These are phyloP conservation scores for Iselma pallidipennis DNA, from an alignment of 2,888 invertebrate genomes.

Conservation along the genomic window DNA sequence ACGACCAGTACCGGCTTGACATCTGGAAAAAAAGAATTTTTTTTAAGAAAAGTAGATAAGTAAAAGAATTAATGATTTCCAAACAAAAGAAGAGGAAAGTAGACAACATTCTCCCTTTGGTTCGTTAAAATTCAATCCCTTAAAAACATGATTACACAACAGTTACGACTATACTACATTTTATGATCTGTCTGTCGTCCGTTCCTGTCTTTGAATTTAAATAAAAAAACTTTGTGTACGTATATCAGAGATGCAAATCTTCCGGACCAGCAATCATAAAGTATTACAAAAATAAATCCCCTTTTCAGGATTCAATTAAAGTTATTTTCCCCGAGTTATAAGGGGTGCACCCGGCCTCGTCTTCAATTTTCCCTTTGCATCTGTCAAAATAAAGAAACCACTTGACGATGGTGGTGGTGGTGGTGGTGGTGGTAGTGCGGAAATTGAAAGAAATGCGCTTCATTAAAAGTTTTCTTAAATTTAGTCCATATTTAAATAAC, in stretches of 20 bases:
- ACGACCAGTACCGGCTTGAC: conserved; percentile 97
- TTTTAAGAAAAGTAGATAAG: too few species aligned
- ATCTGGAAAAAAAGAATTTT: conserved; percentile 71
- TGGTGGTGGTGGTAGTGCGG: not conserved
- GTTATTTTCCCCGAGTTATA: conserved; percentile 35
- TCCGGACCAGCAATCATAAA: conserved; percentile 53
- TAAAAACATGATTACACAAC: not conserved
- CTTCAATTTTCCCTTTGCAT: conserved; percentile 18
- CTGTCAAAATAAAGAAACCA: conserved; percentile 11
- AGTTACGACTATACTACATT: not conserved
- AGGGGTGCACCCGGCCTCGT: conserved; percentile 9
- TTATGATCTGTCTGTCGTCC: not conserved
- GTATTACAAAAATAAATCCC: conserved; percentile 53
- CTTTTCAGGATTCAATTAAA: conserved; percentile 50
- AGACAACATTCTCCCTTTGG: not conserved
- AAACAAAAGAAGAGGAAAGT: conserved; percentile 3
- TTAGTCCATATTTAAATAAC: conserved; percentile 39
- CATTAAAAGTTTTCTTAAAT: conserved; percentile 45
- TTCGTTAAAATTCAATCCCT: not conserved
- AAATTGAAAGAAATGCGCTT: conserved; percentile 27
- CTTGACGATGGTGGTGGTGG: not conserved
- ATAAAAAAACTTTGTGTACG: not conserved
- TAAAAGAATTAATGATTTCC: not conserved
- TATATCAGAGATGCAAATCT: conserved; percentile 45
- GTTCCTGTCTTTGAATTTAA: not conserved